Conservation (phyloP, 2,888 invertebrate species). For the Hoplodrina ambigua region DNA sequence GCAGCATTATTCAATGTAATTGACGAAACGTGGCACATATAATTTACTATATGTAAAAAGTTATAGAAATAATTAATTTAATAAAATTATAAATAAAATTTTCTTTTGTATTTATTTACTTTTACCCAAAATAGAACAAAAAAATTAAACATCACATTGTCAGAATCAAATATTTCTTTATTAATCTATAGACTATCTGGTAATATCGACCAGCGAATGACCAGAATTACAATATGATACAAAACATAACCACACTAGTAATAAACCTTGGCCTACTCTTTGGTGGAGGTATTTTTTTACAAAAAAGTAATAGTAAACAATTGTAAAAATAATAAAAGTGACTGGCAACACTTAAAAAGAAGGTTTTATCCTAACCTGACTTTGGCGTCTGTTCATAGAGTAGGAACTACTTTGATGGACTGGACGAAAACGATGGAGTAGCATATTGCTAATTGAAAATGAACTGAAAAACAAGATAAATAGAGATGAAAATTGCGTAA, state of each 20-base stretch:
- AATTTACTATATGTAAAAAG: slow-evolving; percentile 90
- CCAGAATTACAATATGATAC: slow-evolving; percentile 70
- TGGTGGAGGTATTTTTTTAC: slow-evolving; percentile 50
- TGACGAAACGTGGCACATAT: slow-evolving; percentile 87
- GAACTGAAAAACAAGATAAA: no score
- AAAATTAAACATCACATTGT: slow-evolving; percentile 20
- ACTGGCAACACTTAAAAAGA: background rate
- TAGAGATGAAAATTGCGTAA: no score
- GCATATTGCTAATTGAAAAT: no score
- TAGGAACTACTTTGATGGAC: slow-evolving; percentile 24
- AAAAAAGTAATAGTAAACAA: slow-evolving; percentile 3
- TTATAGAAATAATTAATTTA: slow-evolving; percentile 91
- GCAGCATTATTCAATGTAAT: slow-evolving; percentile 88
- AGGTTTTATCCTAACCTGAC: background rate
- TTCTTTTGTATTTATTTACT: slow-evolving; percentile 76
- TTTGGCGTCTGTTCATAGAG: slow-evolving; percentile 3
- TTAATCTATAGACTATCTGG: slow-evolving; percentile 75
- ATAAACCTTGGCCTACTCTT: slow-evolving; percentile 61
- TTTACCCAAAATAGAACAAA: background rate
- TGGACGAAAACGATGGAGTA: background rate
- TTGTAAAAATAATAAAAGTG: slow-evolving; percentile 26
- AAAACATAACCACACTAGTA: slow-evolving; percentile 54
- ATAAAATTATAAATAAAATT: slow-evolving; percentile 89
- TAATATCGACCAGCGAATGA: slow-evolving; percentile 83
- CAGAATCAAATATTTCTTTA: slow-evolving; percentile 75